Evolutionary conservation across 2,797 vertebrate genomes (phyloP), one percentile per base, ranked within the genome.

Genomic region (Triplophysa yarkandensis): DNA sequence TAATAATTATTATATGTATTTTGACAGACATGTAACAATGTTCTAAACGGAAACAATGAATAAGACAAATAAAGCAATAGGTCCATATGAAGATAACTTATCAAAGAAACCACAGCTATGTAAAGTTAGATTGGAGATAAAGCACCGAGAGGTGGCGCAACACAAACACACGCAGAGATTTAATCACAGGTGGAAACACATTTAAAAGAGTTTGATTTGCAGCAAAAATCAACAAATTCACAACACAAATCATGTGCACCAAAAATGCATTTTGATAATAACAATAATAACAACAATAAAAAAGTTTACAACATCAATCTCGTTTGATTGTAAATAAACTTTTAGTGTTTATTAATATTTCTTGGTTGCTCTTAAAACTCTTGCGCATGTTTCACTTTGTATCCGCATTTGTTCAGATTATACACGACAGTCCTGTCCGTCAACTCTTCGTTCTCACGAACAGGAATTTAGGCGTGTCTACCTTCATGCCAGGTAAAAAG

Each of bases 391-490:
- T 30, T n/a, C 1, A 41, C 8, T 50, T 21, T 25, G 7, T 30
- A 16, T 34, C 21, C 13, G 25, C 58, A 54, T 1, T 23, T n/a
- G 25, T 43, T 64, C 14, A 10, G 50, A 28, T 39, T 50, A 68
- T 13, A 13, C 55, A 75, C 16, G 55, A 41, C 16, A 46, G 6
- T 46, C 44, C 44, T 46, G 44, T 19, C 44, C 19, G 44, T 46
- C 44, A 46, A 46, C 44, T 46, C n/a, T 19, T 23, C 41, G 34
- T 36, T 48, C 41, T 34, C 64, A 60, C 6, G 21, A 14, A 27
- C 2, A 41, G 55, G 64, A 75, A 50, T 60, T 75, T 75, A 75
- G 73, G 73, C 73, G 73, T 75, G 73, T 77, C 86, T 75, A 63
- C 60, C 25, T 74, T 43, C 13, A 1, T 4, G 7, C 68, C 81